A percentile compares a stretch with the other conserved stretches of the same genome.
Conservation (phyloP, 1,140 invertebrate genomes). For the Drosophila jambulina region DNA sequence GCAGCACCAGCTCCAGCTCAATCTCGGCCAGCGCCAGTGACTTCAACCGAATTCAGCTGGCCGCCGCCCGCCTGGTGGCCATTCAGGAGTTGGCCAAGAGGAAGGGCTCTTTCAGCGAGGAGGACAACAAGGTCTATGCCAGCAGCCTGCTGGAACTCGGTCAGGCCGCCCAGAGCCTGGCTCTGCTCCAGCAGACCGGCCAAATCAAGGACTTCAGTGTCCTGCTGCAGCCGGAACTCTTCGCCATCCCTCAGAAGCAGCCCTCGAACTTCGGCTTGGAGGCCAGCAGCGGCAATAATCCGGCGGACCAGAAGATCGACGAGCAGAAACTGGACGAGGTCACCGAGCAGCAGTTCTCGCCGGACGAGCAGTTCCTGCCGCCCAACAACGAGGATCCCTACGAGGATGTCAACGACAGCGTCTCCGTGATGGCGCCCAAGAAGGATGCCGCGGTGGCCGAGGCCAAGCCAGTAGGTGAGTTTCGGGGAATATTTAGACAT, state of each 20-base stretch:
- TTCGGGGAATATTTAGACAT: conserved; percentile 18
- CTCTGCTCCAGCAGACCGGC: conserved; percentile 81
- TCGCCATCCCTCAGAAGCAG: conserved; percentile 52
- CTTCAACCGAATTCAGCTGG: conserved; percentile 85
- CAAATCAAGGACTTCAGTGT: conserved; percentile 82
- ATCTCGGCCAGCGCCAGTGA: conserved; percentile 73
- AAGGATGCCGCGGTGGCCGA: conserved; percentile 88
- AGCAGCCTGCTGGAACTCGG: conserved; percentile 85
- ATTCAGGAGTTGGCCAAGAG: conserved; percentile 86
- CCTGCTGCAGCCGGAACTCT: conserved; percentile 74
- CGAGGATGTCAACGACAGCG: conserved; percentile 83
- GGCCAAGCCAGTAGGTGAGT: conserved; percentile 88
- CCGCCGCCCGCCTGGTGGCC: conserved; percentile 85
- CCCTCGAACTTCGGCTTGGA: conserved; percentile 69
- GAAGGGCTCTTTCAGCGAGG: conserved; percentile 84
- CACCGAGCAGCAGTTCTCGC: conserved; percentile 71
- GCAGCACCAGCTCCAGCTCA: conserved; percentile 35
- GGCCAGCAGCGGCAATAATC: conserved; percentile 54
- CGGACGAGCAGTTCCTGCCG: conserved; percentile 70
- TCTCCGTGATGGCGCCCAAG: conserved; percentile 86
- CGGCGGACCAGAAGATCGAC: conserved; percentile 66
- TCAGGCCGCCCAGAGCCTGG: conserved; percentile 85
- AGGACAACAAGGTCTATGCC: conserved; percentile 85
- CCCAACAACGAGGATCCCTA: conserved; percentile 77
- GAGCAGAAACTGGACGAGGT: conserved; percentile 77